Evolutionary conservation across 2,797 vertebrate genomes (phyloP).

Genomic region (Pseudotriccus pelzelni): DNA sequence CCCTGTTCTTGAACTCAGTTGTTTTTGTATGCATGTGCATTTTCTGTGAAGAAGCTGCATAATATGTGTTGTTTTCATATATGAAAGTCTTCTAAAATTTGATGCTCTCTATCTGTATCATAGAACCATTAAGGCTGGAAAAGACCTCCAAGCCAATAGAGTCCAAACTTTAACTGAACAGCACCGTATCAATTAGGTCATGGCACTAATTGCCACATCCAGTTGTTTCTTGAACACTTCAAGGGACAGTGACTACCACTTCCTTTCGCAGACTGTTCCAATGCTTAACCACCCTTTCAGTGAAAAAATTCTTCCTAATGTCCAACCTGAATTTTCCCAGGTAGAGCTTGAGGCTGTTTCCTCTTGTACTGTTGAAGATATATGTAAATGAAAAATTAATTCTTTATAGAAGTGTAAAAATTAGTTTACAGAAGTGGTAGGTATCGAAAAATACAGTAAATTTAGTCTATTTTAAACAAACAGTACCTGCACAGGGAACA

Average conservation of each 20-base stretch:
- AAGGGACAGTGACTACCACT: neutral
- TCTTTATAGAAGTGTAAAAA: neutral
- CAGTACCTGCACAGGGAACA: neutral
- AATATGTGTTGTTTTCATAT: neutral
- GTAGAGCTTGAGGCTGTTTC: neutral
- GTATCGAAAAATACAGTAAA: neutral
- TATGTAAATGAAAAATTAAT: neutral
- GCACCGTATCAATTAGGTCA: neutral
- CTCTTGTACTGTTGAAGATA: neutral
- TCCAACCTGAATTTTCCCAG: neutral
- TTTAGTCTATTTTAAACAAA: neutral
- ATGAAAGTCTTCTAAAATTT: neutral
- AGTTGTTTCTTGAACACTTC: neutral
- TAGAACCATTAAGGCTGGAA: neutral
- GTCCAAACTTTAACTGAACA: neutral
- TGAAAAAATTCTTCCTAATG: neutral
- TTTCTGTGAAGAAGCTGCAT: neutral
- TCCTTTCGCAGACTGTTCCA: neutral
- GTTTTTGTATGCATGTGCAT: neutral
- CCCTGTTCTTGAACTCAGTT: neutral
- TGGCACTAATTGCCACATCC: neutral
- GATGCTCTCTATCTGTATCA: neutral
- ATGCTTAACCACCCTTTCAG: neutral
- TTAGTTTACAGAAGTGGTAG: neutral
- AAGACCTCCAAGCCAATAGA: neutral